A percentile compares a stretch with the other conserved stretches of the same genome.
Conservation (phyloP, 2,797 vertebrate genomes). For the Anableps anableps region DNA sequence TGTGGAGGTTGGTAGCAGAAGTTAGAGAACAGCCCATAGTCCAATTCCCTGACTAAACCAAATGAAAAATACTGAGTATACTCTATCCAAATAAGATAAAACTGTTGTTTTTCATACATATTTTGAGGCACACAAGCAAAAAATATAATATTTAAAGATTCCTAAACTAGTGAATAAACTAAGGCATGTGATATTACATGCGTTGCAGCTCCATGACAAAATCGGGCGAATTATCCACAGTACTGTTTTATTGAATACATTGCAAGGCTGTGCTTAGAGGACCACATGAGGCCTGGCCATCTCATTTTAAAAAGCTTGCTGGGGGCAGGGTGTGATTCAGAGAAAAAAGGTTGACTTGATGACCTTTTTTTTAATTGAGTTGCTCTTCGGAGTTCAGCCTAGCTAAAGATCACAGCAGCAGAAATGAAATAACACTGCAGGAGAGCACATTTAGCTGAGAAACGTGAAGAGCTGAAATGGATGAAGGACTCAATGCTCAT, state of each 20-base stretch:
- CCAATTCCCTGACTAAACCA: background rate
- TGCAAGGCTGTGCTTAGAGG: constrained; percentile 36
- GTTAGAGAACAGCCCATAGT: background rate
- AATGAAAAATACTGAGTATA: background rate
- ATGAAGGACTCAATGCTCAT: constrained; percentile 4
- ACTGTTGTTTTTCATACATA: background rate
- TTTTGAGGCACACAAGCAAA: background rate
- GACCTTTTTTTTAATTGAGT: constrained; percentile 44
- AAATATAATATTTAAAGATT: background rate
- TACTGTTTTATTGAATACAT: constrained; percentile 40
- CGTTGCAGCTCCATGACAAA: background rate
- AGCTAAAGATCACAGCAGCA: constrained; percentile 15
- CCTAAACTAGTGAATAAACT: background rate
- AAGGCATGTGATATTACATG: background rate
- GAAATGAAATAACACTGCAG: constrained; percentile 20
- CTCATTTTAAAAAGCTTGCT: constrained; percentile 34
- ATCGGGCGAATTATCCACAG: constrained; percentile 30
- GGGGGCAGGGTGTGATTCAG: constrained; percentile 1
- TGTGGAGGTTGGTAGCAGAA: background rate
- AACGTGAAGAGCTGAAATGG: constrained; percentile 2
- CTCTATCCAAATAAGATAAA: background rate
- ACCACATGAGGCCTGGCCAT: constrained; percentile 34
- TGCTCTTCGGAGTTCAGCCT: constrained; percentile 26
- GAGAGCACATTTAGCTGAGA: constrained; percentile 7
- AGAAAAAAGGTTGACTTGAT: constrained; percentile 14